These are phyloP conservation scores for Bicyclus anynana DNA, from an alignment of 1,140 invertebrate genomes.

Conservation along the genomic window DNA sequence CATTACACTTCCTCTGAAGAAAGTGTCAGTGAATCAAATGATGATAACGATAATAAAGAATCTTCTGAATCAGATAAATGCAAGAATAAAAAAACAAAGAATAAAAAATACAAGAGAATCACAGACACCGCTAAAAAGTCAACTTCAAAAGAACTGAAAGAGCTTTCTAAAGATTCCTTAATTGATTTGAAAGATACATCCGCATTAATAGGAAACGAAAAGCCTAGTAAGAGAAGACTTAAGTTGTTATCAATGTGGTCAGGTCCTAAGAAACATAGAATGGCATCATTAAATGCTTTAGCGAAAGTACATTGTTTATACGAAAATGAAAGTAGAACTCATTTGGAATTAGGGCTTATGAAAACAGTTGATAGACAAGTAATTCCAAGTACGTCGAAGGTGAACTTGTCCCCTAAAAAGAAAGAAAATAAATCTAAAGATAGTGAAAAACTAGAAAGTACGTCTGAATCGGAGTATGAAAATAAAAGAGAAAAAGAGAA, in stretches of 20 bases:
- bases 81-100: slow-evolving; percentile 55
- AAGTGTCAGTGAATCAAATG: slow-evolving; percentile 65
- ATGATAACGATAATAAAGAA: slow-evolving; percentile 65
- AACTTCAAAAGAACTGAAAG: slow-evolving; percentile 66
- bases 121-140: slow-evolving; percentile 55
- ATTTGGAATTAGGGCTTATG: slow-evolving; percentile 79
- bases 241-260: slow-evolving; percentile 74
- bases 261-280: slow-evolving; percentile 87
- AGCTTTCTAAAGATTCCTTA: slow-evolving; percentile 67
- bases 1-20: slow-evolving; percentile 66
- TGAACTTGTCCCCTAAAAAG: slow-evolving; percentile 45
- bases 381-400: slow-evolving; percentile 57
- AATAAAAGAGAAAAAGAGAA: slow-evolving; percentile 65
- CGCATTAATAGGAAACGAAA: slow-evolving; percentile 54
- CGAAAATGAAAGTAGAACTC: slow-evolving; percentile 89
- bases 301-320: slow-evolving; percentile 95
- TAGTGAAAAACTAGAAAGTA: slow-evolving; percentile 60
- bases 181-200: slow-evolving; percentile 64
- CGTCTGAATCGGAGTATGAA: slow-evolving; percentile 74
- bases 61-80: slow-evolving; percentile 56
- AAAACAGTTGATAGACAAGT: slow-evolving; percentile 63
- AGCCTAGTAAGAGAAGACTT: slow-evolving; percentile 63
- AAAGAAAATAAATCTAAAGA: slow-evolving; percentile 63
- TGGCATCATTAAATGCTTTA: slow-evolving; percentile 92
- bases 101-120: slow-evolving; percentile 65